These are phyloP conservation scores for Erpornis zantholeuca DNA, from an alignment of 2,113 vertebrate genomes.

Conservation along the genomic window DNA sequence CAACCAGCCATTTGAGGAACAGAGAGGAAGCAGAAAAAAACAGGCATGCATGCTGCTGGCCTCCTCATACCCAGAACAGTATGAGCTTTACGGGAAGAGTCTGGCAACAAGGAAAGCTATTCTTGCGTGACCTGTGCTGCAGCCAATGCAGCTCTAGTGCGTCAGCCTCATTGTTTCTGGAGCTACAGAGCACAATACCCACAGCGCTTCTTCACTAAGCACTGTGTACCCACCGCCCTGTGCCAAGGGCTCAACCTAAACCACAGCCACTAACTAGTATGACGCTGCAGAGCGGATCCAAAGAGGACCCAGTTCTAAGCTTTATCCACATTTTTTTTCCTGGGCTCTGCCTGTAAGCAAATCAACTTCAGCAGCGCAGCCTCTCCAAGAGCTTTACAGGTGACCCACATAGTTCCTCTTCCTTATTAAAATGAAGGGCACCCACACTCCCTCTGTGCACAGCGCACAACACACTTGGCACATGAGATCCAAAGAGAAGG, in stretches of 20 bases:
- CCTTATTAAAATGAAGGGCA: neutral
- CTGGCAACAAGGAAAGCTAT: neutral
- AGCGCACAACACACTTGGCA: neutral
- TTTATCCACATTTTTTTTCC: neutral
- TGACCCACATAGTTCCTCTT: neutral
- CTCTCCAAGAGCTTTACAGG: neutral
- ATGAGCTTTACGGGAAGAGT: neutral
- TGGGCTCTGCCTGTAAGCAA: neutral
- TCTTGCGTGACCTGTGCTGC: neutral
- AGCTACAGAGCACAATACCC: conserved; percentile 46
- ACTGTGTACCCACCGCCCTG: neutral
- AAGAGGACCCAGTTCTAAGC: neutral
- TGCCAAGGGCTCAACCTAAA: neutral
- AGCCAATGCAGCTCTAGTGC: neutral
- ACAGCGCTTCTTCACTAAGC: neutral
- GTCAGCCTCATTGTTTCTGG: conserved; percentile 36
- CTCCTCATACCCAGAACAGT: neutral
- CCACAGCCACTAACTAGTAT: neutral
- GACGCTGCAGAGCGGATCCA: neutral
- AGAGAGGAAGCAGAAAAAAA: neutral
- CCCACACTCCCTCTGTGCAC: neutral
- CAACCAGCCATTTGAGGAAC: neutral
- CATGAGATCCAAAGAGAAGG: neutral
- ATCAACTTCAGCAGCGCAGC: neutral
- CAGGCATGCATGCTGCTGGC: neutral